These are phyloP conservation scores for Drosophila multiciliata DNA, from an alignment of 2,888 invertebrate species.

Conservation along the genomic window DNA sequence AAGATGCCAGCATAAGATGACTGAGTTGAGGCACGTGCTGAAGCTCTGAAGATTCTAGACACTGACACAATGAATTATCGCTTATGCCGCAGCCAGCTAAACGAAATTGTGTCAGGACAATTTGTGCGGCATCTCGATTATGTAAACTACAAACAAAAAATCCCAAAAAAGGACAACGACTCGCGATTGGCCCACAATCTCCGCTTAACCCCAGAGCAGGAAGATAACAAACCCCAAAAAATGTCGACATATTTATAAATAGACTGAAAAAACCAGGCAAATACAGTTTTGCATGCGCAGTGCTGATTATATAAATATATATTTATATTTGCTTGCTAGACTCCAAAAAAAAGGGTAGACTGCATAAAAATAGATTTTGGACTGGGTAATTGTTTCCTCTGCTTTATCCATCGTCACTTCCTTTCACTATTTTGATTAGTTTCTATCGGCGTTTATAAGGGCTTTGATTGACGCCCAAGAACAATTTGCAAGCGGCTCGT, in stretches of 20 bases:
- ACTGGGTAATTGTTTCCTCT: background rate
- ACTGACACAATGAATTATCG: slow-evolving; percentile 36
- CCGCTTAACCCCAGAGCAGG: slow-evolving; percentile 37
- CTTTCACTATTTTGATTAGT: slow-evolving; percentile 31
- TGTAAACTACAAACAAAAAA: slow-evolving; percentile 21
- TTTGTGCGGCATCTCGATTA: slow-evolving; percentile 25
- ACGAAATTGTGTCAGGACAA: slow-evolving; percentile 25
- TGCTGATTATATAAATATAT: slow-evolving; percentile 1
- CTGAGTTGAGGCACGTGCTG: slow-evolving; percentile 5
- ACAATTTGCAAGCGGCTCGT: slow-evolving; percentile 12
- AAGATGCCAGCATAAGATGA: background rate
- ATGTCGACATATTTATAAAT: slow-evolving; percentile 34
- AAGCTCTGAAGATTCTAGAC: slow-evolving; percentile 1
- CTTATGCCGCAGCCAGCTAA: slow-evolving; percentile 2
- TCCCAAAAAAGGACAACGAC: slow-evolving; percentile 10
- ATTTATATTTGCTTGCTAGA: slow-evolving; percentile 1
- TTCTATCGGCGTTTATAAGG: slow-evolving; percentile 21
- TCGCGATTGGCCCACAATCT: slow-evolving; percentile 49
- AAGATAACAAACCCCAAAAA: slow-evolving; percentile 21
- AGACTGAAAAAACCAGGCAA: slow-evolving; percentile 8
- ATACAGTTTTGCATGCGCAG: slow-evolving; percentile 3
- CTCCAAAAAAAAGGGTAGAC: slow-evolving; percentile 5
- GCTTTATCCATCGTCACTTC: slow-evolving; percentile 13
- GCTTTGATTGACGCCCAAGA: slow-evolving; percentile 30
- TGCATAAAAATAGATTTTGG: slow-evolving; percentile 48